Base-by-base conservation (phyloP, 1,140 invertebrate species). In the Macrotrachela quadricornifera region DNA sequence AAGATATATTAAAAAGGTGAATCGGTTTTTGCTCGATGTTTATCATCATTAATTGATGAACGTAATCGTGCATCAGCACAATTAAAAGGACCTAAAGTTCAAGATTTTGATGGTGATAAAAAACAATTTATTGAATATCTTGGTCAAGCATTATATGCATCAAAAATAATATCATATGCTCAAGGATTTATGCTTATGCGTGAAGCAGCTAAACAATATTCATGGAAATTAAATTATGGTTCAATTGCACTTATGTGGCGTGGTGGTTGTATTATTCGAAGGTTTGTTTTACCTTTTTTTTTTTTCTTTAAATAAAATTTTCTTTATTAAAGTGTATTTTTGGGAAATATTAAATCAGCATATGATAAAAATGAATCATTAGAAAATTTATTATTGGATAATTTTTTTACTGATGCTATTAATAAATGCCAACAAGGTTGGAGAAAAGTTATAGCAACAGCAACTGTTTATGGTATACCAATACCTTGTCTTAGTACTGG, bases 171-270 rank as follows among this genome's bases (percentile, higher is more conserved):
- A 44, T 96, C 88, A 0, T 99, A 99, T 63, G 85, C 94, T 1
- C 94, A 99, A 75, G 94, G 94, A 0, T 99, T 97, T 64, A 99
- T 99, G 94, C 71, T 97, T 47, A 74, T 99, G 59, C 75, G 84
- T 46, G 87, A 96, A 71, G 90, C 91, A 21, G 88, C 88, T 1
- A 80, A 81, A 61, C 74, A 81, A 54, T 80, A 88, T 59, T 78
- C 79, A 0, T 99, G 92, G 94, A 81, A 88, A 52, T 73, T 99
- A 14, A 96, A 99, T 70, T 92, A 95, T 63, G 92, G 92, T 47
- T 84, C 83, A 40, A 95, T 99, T 61, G 92, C 94, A 14, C 72
- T 97, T 0, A 99, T 99, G 92, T 99, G 94, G 94, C 76, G 92
- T 58, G 94, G 94, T 18, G 94, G 94, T 38, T 99, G 94, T 66